Conservation (phyloP, 2,113 vertebrate genomes). For the Oncorhynchus tshawytscha region DNA sequence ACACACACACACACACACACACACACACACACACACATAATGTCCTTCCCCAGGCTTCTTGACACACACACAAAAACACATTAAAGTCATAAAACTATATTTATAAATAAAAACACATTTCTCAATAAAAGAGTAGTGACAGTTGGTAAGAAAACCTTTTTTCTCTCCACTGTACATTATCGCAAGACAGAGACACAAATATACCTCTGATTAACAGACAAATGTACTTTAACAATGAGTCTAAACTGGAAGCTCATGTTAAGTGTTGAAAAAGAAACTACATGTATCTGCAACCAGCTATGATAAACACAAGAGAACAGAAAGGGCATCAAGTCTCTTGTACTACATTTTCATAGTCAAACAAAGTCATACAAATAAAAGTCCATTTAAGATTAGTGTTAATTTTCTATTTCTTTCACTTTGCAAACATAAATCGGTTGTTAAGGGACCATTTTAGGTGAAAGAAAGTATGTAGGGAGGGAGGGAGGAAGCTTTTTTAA, state of each 20-base stretch:
- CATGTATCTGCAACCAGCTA: conserved; percentile 57
- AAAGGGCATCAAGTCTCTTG: conserved; percentile 49
- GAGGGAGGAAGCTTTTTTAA: conserved; percentile 23
- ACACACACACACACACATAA: conserved; percentile 10
- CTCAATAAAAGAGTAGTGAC: conserved; percentile 64
- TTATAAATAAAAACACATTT: conserved; percentile 89
- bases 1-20: neutral
- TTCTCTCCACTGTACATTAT: conserved; percentile 36
- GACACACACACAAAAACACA: neutral
- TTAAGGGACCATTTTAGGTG: neutral
- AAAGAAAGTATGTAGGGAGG: conserved; percentile 22
- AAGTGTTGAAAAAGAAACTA: conserved; percentile 52
- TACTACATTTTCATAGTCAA: conserved; percentile 55
- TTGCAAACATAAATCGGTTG: too few species aligned
- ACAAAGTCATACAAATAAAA: conserved; percentile 45
- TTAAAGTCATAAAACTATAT: conserved; percentile 88
- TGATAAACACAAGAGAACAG: conserved; percentile 57
- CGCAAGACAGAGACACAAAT: too few species aligned
- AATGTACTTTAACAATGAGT: conserved; percentile 4
- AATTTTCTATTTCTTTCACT: conserved; percentile 13
- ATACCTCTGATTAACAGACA: neutral
- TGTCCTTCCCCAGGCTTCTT: too few species aligned
- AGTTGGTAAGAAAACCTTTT: conserved; percentile 55
- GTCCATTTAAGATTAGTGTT: conserved; percentile 58
- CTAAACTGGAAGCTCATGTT: conserved; percentile 52